These are phyloP conservation scores for Meloidogyne exigua DNA, from an alignment of 1,140 invertebrate genomes.

Conservation along the genomic window DNA sequence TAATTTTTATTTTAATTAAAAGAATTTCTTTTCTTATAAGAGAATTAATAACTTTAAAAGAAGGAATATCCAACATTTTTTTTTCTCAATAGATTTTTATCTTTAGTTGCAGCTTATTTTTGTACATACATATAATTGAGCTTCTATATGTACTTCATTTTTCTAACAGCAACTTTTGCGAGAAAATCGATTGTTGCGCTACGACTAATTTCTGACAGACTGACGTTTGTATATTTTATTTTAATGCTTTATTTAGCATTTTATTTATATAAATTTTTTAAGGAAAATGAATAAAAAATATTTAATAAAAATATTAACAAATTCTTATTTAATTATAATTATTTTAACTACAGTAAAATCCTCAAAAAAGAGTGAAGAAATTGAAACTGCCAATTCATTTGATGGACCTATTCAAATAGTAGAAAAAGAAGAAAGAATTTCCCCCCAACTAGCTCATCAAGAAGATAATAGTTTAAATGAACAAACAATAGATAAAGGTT, in stretches of 20 bases:
- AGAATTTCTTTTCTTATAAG: too few relatives aligned
- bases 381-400: neutral
- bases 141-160: constrained; percentile 1
- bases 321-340: neutral
- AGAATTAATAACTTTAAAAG: too few relatives aligned
- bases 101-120: too few relatives aligned
- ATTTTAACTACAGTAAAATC: neutral
- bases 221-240: neutral
- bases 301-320: neutral
- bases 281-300: neutral
- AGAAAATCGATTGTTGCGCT: neutral
- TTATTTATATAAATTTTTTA: neutral
- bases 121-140: too few relatives aligned
- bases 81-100: too few relatives aligned
- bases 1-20: too few relatives aligned
- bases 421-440: constrained; percentile 5
- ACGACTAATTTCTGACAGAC: neutral
- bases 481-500: neutral
- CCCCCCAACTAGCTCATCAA: neutral
- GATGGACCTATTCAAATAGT: neutral
- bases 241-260: too few relatives aligned
- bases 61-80: too few relatives aligned
- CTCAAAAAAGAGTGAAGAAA: neutral
- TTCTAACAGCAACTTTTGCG: neutral
- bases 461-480: neutral